Base-by-base conservation (phyloP, 2,113 vertebrate genomes). In the Tor tambroides region DNA sequence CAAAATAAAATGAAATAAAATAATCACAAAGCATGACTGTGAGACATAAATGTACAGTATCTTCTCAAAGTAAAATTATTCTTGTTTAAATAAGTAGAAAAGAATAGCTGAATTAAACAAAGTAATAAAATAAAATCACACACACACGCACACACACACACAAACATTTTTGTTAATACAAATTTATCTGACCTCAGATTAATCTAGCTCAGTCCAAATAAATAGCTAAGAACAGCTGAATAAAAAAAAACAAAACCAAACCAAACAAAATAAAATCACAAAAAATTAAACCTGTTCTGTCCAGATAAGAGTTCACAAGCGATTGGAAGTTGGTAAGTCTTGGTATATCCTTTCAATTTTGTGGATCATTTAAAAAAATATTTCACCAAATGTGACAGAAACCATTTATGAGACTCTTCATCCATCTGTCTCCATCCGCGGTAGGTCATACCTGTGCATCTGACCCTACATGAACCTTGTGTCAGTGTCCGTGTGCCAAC, bases 401-500 rank as follows among this genome's bases (percentile, higher is more conserved):
- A 28, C n/a, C 3, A 21, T 32, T 79, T 21, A 6, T 41, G 12
- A 63, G 51, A n/a, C 23, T 32, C 10, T 43, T 77, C 28, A 17
- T 87, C 86, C 65, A 74, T 63, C 83, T 81, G 71, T 72, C 56
- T 38, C 26, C 32, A 82, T 84, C 86, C 28, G 61, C 54, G 72
- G 49, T 82, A 85, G 51, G 46, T 54, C 56, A 77, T 87, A 76
- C 85, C 81, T 84, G 78, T 82, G 77, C 69, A 11, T 79, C 63
- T 78, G 49, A 85, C 85, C 80, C 87, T 65, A 32, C 80, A 61
- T 46, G 80, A 88, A 76, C 83, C 59, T 14, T 59, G 46, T 51
- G 78, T 77, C 83, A 85, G 67, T 61, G 54, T 83, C 84, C 78
- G 38, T 80, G 76, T 54, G 79, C 59, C 87, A 89, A 63, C 51